These are phyloP conservation scores for Paradisaea rubra DNA, from an alignment of 2,113 vertebrate genomes.

Conservation along the genomic window DNA sequence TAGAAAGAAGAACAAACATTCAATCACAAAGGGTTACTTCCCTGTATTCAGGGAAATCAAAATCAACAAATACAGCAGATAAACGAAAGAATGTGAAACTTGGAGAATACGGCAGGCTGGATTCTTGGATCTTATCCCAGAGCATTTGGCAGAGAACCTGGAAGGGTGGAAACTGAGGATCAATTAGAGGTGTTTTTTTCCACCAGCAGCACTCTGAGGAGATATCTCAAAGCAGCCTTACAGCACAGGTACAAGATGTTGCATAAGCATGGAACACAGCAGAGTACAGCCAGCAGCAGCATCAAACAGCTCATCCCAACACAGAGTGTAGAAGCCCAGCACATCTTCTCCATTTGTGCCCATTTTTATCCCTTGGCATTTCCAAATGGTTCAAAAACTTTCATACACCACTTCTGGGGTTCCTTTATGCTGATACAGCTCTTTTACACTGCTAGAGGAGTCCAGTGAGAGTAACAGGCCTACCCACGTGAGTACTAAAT, in stretches of 20 bases:
- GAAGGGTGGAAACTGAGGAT: not conserved
- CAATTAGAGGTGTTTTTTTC: not conserved
- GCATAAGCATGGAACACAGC: not conserved
- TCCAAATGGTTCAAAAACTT: not conserved
- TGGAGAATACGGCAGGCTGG: not conserved
- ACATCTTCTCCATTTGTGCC: not conserved
- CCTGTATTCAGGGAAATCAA: not conserved
- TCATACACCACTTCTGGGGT: not conserved
- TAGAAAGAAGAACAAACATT: conserved; percentile 39
- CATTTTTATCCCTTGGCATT: not conserved
- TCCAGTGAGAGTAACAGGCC: not conserved
- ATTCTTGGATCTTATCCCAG: not conserved
- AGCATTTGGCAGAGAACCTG: not conserved
- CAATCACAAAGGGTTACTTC: not conserved
- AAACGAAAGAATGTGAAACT: not conserved
- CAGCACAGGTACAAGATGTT: not conserved
- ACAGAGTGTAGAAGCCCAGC: not conserved
- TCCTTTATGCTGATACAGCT: not conserved
- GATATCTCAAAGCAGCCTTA: not conserved
- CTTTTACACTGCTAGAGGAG: not conserved
- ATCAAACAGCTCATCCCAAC: not conserved
- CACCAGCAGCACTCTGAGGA: not conserved
- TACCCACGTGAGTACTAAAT: not conserved
- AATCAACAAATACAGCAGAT: not conserved
- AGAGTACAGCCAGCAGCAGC: not conserved